A percentile compares a stretch with the other conserved stretches of the same genome.
phyloP scores from a whole-genome alignment of 2,888 invertebrate species.

The Toxonevra muliebris region DNA sequence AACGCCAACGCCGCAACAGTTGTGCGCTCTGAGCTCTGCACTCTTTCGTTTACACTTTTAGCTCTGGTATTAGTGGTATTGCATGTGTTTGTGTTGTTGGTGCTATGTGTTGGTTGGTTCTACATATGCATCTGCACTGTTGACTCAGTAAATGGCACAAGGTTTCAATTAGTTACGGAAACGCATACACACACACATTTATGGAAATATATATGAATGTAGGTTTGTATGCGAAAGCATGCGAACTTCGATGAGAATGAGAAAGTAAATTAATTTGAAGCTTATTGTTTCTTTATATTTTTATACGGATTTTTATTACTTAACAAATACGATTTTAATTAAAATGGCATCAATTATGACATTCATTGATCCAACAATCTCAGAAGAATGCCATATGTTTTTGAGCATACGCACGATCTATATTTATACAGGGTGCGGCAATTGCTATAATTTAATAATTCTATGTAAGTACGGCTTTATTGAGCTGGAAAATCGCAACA shows the following conservation, averaged over 20 bases:
- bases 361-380: too few relatives aligned
- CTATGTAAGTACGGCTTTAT: too few relatives aligned
- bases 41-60: conserved; percentile 1
- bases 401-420: too few relatives aligned
- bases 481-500: too few relatives aligned
- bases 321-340: too few relatives aligned
- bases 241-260: neutral
- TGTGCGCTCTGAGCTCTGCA: conserved; percentile 13
- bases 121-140: neutral
- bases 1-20: conserved; percentile 17
- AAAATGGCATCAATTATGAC: too few relatives aligned
- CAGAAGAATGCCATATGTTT: too few relatives aligned
- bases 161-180: conserved; percentile 30
- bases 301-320: neutral
- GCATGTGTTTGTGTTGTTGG: conserved; percentile 6
- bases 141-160: conserved; percentile 23
- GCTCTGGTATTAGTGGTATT: conserved; percentile 1
- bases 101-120: neutral
- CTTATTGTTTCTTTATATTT: conserved; percentile 11
- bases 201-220: neutral
- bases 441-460: too few relatives aligned
- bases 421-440: too few relatives aligned
- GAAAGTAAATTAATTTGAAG: neutral
- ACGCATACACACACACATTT: conserved; percentile 17
- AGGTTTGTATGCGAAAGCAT: neutral